These are phyloP conservation scores for Machimus atricapillus DNA, from an alignment of 2,888 invertebrate genomes.

Conservation along the genomic window DNA sequence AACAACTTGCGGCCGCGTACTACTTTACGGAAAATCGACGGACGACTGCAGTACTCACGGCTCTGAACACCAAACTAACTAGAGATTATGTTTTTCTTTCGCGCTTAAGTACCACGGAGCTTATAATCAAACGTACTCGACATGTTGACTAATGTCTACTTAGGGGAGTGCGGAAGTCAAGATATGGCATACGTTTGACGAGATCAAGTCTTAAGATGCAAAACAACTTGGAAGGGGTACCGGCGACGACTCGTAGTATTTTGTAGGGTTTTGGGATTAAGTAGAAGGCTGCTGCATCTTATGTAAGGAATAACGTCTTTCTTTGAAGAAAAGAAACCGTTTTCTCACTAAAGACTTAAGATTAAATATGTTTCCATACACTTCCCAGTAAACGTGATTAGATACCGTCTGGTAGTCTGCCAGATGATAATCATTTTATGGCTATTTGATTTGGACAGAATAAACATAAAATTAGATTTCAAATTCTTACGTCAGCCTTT, in stretches of 20 bases:
- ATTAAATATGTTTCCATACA: not conserved
- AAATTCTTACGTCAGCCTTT: not conserved
- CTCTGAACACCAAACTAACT: not conserved
- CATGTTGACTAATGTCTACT: constrained; percentile 13
- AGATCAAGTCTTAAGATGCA: not conserved
- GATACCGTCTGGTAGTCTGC: not conserved
- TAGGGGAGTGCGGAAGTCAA: not conserved
- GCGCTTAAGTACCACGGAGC: not conserved
- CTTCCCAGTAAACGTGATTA: not conserved
- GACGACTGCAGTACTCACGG: not conserved
- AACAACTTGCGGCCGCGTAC: not conserved
- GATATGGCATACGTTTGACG: not conserved
- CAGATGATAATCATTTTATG: not conserved
- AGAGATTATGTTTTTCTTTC: not conserved
- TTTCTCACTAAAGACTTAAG: not conserved
- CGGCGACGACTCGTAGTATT: not conserved
- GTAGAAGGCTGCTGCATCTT: not conserved
- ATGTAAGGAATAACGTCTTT: not conserved
- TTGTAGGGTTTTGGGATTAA: no score
- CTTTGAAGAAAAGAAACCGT: not conserved
- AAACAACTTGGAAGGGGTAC: not conserved
- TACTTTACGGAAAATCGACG: not conserved
- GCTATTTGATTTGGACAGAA: not conserved
- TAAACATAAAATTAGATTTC: no score
- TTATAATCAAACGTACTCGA: not conserved